These are phyloP conservation scores for Melinaea menophilus DNA, from an alignment of 2,888 invertebrate genomes.

Conservation along the genomic window DNA sequence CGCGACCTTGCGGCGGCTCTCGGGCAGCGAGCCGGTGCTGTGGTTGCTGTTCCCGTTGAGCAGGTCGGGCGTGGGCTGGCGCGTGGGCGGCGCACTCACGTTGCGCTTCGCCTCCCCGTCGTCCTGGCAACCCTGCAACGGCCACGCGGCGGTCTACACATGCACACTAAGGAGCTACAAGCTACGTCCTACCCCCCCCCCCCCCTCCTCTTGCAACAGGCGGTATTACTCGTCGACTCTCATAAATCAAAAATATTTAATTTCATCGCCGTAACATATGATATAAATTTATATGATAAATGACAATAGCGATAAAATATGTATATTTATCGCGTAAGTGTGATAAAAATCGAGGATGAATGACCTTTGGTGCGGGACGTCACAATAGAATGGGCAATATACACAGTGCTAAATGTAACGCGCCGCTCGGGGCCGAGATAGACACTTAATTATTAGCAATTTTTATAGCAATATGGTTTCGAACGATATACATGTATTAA, in stretches of 20 bases:
- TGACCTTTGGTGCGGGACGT: too few species aligned
- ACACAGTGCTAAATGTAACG: background rate
- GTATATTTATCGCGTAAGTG: background rate
- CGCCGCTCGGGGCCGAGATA: background rate
- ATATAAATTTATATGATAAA: too few species aligned
- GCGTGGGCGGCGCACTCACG: slow-evolving; percentile 69
- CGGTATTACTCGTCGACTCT: background rate
- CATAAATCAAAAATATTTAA: too few species aligned
- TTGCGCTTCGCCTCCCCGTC: slow-evolving; percentile 66
- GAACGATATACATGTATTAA: background rate
- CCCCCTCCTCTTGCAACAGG: too few species aligned
- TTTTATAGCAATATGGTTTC: background rate
- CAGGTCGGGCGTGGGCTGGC: slow-evolving; percentile 68
- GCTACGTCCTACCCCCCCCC: background rate
- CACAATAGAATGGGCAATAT: too few species aligned
- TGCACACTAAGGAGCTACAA: slow-evolving; percentile 4
- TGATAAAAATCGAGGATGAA: background rate
- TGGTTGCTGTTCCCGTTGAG: slow-evolving; percentile 74
- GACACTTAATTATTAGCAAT: background rate
- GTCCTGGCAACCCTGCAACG: slow-evolving; percentile 42
- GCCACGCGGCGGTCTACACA: slow-evolving; percentile 3
- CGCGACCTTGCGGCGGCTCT: slow-evolving; percentile 65
- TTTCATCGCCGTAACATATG: too few species aligned
- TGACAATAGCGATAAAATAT: too few species aligned
- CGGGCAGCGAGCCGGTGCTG: slow-evolving; percentile 68